phyloP scores from a whole-genome alignment of 2,113 vertebrate genomes.

The Motacilla tschutschensis region DNA sequence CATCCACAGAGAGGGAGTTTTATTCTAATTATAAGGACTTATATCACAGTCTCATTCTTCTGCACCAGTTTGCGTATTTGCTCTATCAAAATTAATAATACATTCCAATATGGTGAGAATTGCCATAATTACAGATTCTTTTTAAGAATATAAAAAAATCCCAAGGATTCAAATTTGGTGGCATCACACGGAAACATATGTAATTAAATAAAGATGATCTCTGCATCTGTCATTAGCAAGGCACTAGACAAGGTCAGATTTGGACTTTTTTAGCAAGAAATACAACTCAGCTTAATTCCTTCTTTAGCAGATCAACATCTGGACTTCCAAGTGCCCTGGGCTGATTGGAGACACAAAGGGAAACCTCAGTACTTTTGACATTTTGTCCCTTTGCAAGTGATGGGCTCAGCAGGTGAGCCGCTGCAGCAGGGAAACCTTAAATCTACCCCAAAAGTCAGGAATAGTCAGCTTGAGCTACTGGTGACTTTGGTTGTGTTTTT shows the following conservation, averaged over 20 bases:
- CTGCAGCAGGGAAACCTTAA: not conserved
- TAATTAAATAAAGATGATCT: constrained; percentile 40
- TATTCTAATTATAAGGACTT: constrained; percentile 53
- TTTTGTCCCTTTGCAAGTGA: not conserved
- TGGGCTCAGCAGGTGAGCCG: not conserved
- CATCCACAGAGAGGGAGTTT: constrained; percentile 29
- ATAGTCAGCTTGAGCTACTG: not conserved
- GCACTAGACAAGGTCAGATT: not conserved
- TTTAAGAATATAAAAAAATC: not conserved
- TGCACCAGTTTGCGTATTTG: constrained; percentile 23
- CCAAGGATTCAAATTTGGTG: not conserved
- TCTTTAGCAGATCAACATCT: not conserved
- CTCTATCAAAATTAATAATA: constrained; percentile 29
- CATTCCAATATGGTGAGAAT: not conserved
- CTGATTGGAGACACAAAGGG: not conserved
- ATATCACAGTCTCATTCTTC: constrained; percentile 12
- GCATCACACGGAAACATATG: not conserved
- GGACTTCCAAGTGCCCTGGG: not conserved
- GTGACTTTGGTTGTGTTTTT: not conserved
- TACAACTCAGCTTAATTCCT: not conserved
- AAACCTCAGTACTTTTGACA: not conserved
- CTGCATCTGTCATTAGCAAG: constrained; percentile 2
- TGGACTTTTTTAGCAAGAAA: not conserved
- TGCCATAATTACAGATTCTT: constrained; percentile 29
- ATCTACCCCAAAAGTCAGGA: not conserved